These are phyloP conservation scores for Pherbina coryleti DNA, from an alignment of 2,888 invertebrate genomes.

Conservation along the genomic window DNA sequence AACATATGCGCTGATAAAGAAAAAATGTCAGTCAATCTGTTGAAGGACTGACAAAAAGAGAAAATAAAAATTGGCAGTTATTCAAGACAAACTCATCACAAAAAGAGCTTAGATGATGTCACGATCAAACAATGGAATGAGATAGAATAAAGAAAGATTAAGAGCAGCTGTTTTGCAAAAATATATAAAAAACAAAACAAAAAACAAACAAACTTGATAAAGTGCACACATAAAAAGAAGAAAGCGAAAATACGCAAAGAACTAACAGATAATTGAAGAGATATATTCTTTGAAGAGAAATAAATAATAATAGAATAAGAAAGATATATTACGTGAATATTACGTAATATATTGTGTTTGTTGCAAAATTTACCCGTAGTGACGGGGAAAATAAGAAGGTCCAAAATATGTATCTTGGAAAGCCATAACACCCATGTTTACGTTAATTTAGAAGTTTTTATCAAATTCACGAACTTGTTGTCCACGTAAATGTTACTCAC, in stretches of 20 bases:
- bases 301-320: neutral
- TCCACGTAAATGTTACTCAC: no score
- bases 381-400: neutral
- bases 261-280: neutral
- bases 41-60: neutral
- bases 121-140: conserved; percentile 3
- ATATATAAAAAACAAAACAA: neutral
- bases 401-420: no score
- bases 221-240: neutral
- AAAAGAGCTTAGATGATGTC: neutral
- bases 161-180: neutral
- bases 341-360: no score
- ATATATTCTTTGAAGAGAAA: neutral
- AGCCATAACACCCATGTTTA: no score
- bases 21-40: neutral
- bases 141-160: neutral
- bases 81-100: neutral
- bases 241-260: neutral
- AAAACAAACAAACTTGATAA: neutral
- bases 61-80: conserved; percentile 2
- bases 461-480: no score
- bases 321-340: neutral
- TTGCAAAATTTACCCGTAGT: no score
- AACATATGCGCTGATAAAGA: neutral
- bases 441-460: no score